These are phyloP conservation scores for Gambelia wislizenii DNA, from an alignment of 2,797 vertebrate genomes.

Conservation along the genomic window DNA sequence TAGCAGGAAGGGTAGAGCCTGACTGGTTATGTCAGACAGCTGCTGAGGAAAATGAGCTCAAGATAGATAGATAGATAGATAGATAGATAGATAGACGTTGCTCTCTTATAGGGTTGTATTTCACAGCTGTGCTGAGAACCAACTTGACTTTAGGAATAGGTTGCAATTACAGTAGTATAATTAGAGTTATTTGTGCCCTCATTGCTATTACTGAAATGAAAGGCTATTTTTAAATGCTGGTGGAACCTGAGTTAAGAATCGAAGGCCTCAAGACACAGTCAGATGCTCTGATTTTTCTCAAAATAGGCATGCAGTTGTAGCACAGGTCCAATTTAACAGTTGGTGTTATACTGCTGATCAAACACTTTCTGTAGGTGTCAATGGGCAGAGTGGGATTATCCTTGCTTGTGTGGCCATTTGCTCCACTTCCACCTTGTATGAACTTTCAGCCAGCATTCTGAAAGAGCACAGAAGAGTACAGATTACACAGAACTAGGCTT, in stretches of 20 bases:
- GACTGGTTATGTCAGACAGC: neutral
- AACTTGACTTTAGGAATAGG: neutral
- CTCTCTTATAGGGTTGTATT: neutral
- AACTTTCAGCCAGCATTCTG: neutral
- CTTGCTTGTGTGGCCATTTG: neutral
- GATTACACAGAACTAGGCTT: too few relatives aligned
- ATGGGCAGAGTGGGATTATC: neutral
- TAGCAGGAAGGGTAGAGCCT: neutral
- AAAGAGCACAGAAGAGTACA: neutral
- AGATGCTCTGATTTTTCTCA: neutral
- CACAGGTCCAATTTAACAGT: neutral
- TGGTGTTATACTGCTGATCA: neutral
- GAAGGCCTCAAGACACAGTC: neutral
- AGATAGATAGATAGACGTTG: neutral
- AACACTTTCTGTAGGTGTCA: neutral
- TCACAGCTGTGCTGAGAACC: neutral
- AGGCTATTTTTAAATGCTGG: conserved; percentile 6
- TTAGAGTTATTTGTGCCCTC: neutral
- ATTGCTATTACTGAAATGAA: neutral
- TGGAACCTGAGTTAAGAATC: neutral
- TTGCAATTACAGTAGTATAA: conserved; percentile 10
- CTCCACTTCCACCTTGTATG: too few relatives aligned
- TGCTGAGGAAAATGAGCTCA: neutral
- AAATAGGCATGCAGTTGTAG: neutral
- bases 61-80: conserved; percentile 10